Evolutionary conservation across 2,888 invertebrate genomes (phyloP).

Genomic region (Paralinhomoeus sp.): DNA sequence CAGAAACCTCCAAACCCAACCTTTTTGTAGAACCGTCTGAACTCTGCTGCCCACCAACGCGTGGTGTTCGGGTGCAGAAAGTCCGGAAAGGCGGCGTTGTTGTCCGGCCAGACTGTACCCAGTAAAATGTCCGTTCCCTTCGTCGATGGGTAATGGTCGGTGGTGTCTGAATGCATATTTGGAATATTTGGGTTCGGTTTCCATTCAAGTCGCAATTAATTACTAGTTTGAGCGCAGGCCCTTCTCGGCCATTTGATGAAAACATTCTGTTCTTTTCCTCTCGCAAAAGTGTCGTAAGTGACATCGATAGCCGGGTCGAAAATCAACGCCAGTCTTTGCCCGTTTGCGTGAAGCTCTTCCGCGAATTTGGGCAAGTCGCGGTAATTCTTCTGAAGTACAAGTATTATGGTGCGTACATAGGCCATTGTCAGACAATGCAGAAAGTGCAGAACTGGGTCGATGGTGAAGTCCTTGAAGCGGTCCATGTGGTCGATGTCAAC

Average conservation of each 20-base stretch:
- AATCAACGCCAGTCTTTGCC: conserved; percentile 17
- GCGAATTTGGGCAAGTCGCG: background rate
- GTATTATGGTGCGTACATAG: too few relatives aligned
- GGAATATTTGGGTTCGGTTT: too few relatives aligned
- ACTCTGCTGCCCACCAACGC: conserved; percentile 1
- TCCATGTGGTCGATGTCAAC: too few relatives aligned
- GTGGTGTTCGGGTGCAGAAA: conserved; percentile 2
- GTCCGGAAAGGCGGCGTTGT: conserved; percentile 13
- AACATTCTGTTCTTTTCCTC: conserved; percentile 6
- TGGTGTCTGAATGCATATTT: background rate
- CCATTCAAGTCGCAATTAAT: too few relatives aligned
- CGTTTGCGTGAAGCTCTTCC: conserved; percentile 11
- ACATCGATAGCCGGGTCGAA: conserved; percentile 19
- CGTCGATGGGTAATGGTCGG: background rate
- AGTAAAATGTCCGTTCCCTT: background rate
- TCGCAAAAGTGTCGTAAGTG: conserved; percentile 13
- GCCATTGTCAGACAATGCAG: too few relatives aligned
- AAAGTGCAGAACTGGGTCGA: too few relatives aligned
- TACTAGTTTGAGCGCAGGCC: background rate
- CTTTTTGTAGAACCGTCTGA: background rate
- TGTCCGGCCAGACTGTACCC: conserved; percentile 13
- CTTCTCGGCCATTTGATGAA: background rate
- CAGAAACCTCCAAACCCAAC: too few relatives aligned
- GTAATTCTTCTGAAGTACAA: background rate
- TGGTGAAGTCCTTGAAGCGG: too few relatives aligned